Evolutionary conservation across 2,113 vertebrate species (phyloP), one percentile per base, ranked within the genome.

Genomic region (Erythrocercus mccallii): DNA sequence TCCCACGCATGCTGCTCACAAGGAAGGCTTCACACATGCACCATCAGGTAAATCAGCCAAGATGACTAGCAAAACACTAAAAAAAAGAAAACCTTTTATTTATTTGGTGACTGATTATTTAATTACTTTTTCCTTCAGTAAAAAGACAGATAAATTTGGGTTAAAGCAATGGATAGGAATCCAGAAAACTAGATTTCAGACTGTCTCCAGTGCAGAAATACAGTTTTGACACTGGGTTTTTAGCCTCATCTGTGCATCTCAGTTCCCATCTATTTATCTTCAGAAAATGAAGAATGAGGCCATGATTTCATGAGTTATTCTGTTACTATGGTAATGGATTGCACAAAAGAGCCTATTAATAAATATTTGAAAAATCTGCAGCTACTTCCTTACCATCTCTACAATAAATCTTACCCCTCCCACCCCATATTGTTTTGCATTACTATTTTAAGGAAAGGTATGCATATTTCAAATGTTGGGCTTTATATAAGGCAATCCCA

Each of bases 291-390:
- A 88, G 66, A 91, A 64, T 24, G 25, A 86, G 45, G 64, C 21
- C 50, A 69, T 57, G 68, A 65, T 27, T 92, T 31, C 64, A 78
- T 77, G 60, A 89, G 54, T 11, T 66, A 57, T 37, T 72, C 30
- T 57, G 69, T 94, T 91, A 73, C 94, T 84, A 78, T 95, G 77
- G 92, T 45, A 91, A 91, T 73, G 30, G 54, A n/a, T 77, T 27
- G 23, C 60, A 81, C 45, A 87, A 69, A 95, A 87, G 23, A 93
- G 5, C 30, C 40, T 92, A 77, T 61, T 89, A 89, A 92, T 91
- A 96, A 92, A 69, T 88, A 91, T 76, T 68, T 64, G 40, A 77
- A 86, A 83, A 91, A 73, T 61, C 31, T 84, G 24, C 44, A 91
- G 22, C 48, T 19, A 60, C 19, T 20, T 77, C 27, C 53, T 92